Evolutionary conservation across 2,888 invertebrate genomes (phyloP).

Genomic region (Argynnis bischoffii): DNA sequence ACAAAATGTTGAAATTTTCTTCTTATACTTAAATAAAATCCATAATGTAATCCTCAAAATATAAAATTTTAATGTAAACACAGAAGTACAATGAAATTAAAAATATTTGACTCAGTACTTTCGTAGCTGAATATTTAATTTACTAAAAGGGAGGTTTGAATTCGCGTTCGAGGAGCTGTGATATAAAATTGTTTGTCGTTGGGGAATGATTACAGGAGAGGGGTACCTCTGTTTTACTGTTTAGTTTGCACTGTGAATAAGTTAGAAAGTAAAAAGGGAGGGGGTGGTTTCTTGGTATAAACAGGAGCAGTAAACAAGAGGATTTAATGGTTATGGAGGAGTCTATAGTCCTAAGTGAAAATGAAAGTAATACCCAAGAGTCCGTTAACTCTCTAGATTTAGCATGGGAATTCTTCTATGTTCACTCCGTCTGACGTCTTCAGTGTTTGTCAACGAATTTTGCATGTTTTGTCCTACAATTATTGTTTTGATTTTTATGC

Average conservation of each 20-base stretch:
- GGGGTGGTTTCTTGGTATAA: slow-evolving; percentile 43
- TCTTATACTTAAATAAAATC: background rate
- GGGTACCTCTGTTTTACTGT: slow-evolving; percentile 57
- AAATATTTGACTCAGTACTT: slow-evolving; percentile 48
- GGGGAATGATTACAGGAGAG: slow-evolving; percentile 49
- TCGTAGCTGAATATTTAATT: slow-evolving; percentile 60
- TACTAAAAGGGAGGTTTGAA: slow-evolving; percentile 44
- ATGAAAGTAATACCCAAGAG: slow-evolving; percentile 70
- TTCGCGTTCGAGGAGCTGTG: slow-evolving; percentile 39
- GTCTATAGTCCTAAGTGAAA: slow-evolving; percentile 72
- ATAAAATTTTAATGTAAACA: slow-evolving; percentile 12
- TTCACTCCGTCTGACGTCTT: slow-evolving; percentile 38
- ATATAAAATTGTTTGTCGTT: slow-evolving; percentile 55
- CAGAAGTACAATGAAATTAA: slow-evolving; percentile 43
- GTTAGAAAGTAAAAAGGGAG: slow-evolving; percentile 52
- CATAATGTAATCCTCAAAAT: background rate
- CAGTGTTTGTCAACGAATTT: slow-evolving; percentile 16
- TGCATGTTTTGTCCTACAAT: slow-evolving; percentile 7
- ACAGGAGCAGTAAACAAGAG: slow-evolving; percentile 65
- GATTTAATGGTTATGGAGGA: slow-evolving; percentile 71
- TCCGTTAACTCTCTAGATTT: slow-evolving; percentile 62
- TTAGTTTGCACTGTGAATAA: slow-evolving; percentile 67
- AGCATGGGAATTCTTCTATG: slow-evolving; percentile 58
- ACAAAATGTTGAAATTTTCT: background rate
- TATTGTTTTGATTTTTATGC: slow-evolving; percentile 5